phyloP scores from a whole-genome alignment of 2,113 vertebrate species.

The Naja naja region DNA sequence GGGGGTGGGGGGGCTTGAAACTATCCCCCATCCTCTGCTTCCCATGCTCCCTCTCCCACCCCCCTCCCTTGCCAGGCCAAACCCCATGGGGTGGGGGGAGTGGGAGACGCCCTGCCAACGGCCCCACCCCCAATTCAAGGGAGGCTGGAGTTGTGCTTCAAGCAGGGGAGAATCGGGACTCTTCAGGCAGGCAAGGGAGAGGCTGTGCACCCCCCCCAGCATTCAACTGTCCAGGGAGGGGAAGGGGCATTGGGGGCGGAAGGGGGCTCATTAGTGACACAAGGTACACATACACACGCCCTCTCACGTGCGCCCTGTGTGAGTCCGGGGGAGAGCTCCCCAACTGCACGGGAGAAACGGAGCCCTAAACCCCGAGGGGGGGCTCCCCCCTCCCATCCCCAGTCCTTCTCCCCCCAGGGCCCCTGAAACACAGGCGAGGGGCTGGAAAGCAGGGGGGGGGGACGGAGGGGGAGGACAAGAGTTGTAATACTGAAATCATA shows the following conservation, averaged over 20 bases:
- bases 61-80: not conserved
- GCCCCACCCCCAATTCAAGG: not conserved
- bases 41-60: not conserved
- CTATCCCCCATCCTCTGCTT: too few relatives aligned
- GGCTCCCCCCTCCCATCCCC: not conserved
- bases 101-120: not conserved
- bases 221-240: not conserved
- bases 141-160: too few relatives aligned
- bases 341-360: too few relatives aligned
- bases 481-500: not conserved
- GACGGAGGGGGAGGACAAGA: accelerated
- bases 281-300: not conserved
- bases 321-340: not conserved
- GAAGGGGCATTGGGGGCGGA: not conserved
- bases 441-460: not conserved
- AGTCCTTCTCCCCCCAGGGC: not conserved
- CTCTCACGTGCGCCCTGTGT: not conserved
- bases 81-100: too few relatives aligned
- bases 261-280: not conserved
- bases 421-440: not conserved
- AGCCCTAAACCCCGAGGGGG: not conserved
- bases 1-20: too few relatives aligned
- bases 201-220: too few relatives aligned
- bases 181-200: too few relatives aligned
- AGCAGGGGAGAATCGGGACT: not conserved